Evolutionary conservation across 2,888 invertebrate species (phyloP).

Genomic region (Pristionchus exspectatus): DNA sequence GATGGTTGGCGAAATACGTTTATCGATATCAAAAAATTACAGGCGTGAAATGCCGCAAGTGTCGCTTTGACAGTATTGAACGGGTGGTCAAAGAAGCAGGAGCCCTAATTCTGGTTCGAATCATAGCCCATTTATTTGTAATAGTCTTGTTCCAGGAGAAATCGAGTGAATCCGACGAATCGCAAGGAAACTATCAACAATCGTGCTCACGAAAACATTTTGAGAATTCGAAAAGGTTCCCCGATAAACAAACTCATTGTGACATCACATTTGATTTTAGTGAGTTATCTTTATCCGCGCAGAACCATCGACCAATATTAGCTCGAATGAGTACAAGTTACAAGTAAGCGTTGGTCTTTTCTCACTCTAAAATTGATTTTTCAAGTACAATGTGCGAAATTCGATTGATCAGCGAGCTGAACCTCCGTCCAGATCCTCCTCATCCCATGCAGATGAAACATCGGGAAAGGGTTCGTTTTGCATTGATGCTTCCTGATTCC

Average conservation of each 20-base stretch:
- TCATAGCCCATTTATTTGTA: not conserved
- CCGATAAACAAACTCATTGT: not conserved
- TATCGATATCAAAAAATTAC: too few relatives aligned
- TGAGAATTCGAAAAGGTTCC: not conserved
- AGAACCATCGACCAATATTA: too few relatives aligned
- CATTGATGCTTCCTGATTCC: too few relatives aligned
- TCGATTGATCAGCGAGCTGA: not conserved
- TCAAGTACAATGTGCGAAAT: not conserved
- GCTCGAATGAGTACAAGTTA: not conserved
- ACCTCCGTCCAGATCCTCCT: not conserved
- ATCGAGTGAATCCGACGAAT: not conserved
- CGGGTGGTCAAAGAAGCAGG: not conserved
- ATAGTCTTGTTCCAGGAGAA: not conserved
- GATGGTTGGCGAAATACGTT: not conserved
- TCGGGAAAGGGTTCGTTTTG: not conserved
- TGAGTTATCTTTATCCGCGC: too few relatives aligned
- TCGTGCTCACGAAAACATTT: too few relatives aligned
- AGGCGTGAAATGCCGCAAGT: not conserved
- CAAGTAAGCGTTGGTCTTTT: not conserved
- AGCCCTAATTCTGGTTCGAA: not conserved
- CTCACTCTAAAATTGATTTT: not conserved
- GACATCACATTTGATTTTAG: too few relatives aligned
- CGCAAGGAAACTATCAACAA: not conserved
- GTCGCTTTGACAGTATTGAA: not conserved
- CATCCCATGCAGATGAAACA: not conserved